Evolutionary conservation across 2,888 invertebrate species (phyloP).

Genomic region (Polylopha cassiicola): DNA sequence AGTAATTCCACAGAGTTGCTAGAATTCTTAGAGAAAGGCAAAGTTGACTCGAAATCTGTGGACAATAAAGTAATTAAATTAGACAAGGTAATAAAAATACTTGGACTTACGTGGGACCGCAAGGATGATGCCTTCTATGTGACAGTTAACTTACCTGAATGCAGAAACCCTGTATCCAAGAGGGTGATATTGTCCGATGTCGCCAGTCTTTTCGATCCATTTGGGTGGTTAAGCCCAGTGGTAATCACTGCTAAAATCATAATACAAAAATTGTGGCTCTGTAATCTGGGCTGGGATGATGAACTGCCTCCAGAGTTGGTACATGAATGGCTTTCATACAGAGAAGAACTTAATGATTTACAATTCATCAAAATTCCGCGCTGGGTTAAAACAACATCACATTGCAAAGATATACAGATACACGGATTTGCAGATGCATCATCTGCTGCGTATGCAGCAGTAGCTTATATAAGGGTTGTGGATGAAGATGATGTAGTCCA

Average conservation of each 20-base stretch:
- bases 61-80: constrained; percentile 18
- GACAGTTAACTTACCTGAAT: constrained; percentile 14
- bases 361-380: constrained; percentile 17
- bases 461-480: constrained; percentile 22
- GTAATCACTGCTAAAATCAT: constrained; percentile 23
- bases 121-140: constrained; percentile 17
- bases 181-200: constrained; percentile 20
- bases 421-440: constrained; percentile 30
- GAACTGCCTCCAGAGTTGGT: constrained; percentile 16
- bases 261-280: constrained; percentile 24
- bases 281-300: constrained; percentile 24
- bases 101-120: constrained; percentile 22
- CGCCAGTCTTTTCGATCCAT: constrained; percentile 24
- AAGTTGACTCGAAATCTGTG: too few relatives aligned
- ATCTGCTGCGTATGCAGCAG: constrained; percentile 22
- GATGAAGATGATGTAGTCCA: constrained; percentile 12
- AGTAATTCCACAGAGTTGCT: constrained; percentile 24
- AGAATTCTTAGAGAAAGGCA: constrained; percentile 7
- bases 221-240: constrained; percentile 26
- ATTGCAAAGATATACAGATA: constrained; percentile 15
- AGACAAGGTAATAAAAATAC: constrained; percentile 20
- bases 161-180: constrained; percentile 13
- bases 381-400: constrained; percentile 13
- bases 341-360: constrained; percentile 11
- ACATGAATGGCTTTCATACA: constrained; percentile 17